Conservation (phyloP, 2,888 invertebrate species). For the Trichogramma dendrolimi region DNA sequence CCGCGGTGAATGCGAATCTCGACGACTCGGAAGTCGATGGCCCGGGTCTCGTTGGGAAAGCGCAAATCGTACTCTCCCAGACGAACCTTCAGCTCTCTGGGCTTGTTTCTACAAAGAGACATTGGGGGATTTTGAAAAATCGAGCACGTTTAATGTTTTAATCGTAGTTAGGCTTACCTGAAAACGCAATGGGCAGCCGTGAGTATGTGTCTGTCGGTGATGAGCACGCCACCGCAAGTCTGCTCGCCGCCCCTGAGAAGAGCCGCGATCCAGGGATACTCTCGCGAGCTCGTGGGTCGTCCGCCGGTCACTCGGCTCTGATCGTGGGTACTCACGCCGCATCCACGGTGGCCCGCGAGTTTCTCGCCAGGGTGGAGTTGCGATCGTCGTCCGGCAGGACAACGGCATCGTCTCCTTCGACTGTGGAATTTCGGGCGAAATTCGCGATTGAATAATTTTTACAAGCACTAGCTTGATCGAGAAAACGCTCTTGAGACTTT, state of each 20-base stretch:
- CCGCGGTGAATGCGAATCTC: slow-evolving; percentile 66
- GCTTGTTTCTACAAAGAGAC: slow-evolving; percentile 54
- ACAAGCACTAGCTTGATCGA: background rate
- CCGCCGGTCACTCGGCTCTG: slow-evolving; percentile 61
- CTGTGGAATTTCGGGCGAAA: slow-evolving; percentile 6
- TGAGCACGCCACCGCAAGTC: slow-evolving; percentile 77
- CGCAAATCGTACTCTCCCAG: slow-evolving; percentile 80
- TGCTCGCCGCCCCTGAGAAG: slow-evolving; percentile 63
- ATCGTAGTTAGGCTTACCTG: slow-evolving; percentile 27
- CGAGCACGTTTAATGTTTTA: background rate
- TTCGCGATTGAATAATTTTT: background rate
- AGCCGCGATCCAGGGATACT: slow-evolving; percentile 85
- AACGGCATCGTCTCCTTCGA: slow-evolving; percentile 22
- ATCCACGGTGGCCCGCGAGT: slow-evolving; percentile 49
- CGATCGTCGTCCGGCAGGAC: slow-evolving; percentile 6
- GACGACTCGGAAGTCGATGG: slow-evolving; percentile 65
- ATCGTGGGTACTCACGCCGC: slow-evolving; percentile 57
- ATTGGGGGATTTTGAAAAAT: background rate
- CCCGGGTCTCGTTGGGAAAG: slow-evolving; percentile 63
- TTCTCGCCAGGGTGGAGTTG: too few species aligned
- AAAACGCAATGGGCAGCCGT: slow-evolving; percentile 70
- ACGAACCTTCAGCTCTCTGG: slow-evolving; percentile 64
- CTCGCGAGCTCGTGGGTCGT: slow-evolving; percentile 60
- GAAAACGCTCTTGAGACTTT: background rate
- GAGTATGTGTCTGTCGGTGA: slow-evolving; percentile 73